Evolutionary conservation across 2,888 invertebrate genomes (phyloP), one percentile per base, ranked within the genome.

Genomic region (Perizoma flavofasciatum): DNA sequence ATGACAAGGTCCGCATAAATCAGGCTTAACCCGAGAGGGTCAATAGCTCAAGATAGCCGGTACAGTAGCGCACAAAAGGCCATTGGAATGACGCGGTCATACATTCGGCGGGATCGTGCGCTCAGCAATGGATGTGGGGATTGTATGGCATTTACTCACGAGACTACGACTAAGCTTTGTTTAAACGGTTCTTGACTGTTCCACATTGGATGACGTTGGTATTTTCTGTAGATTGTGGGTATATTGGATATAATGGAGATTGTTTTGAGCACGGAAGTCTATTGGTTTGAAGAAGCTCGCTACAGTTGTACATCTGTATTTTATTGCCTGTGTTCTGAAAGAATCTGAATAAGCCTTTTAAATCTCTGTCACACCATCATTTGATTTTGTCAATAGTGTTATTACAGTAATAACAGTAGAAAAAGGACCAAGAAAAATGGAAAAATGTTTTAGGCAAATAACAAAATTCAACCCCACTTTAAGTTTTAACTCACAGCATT

Each of bases 81-180:
- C 63, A 70, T 70, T 70, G 58, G 68, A 61, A 70, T 62, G 65
- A 63, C 63, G 66, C 52, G 68, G 80, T 73, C 83, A 84, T 85
- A 81, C 90, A 90, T 89, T 89, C 89, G 90, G 77, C 88, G 56
- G 78, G 83, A 77, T 82, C 90, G 91, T 90, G 91, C 78, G 78
- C 80, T 67, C 65, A 75, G 82, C 87, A 85, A 88, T 87, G 79
- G 86, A 74, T 75, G 73, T 68, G 71, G 79, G 89, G 90, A 91
- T 91, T 91, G 87, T 82, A 81, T 77, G 79, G 84, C 81, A 79
- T 82, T 86, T 82, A 85, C 79, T 86, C 84, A 86, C 83, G 73
- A 72, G 75, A 72, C 71, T 74, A 66, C 63, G 62, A 55, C 74
- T 76, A 73, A 77, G 82, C 83, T 86, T 85, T 86, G 85, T 88